Percentiles rank a stretch among this genome's conserved stretches.
phyloP scores from a whole-genome alignment of 53 echinoderm and acorn worm genomes.

The Echinometra lucunter region DNA sequence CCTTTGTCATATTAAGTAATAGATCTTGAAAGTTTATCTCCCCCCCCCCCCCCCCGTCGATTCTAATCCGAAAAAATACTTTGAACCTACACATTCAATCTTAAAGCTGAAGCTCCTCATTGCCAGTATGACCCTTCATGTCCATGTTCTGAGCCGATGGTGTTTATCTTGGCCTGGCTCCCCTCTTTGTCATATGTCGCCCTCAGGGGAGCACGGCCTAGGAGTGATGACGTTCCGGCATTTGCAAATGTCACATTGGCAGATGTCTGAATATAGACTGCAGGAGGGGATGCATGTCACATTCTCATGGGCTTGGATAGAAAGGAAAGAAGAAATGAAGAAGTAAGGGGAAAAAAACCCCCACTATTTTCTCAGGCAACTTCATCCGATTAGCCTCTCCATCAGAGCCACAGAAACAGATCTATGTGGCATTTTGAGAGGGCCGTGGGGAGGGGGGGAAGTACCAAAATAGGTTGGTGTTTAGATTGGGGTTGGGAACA shows the following conservation, averaged over 20 bases:
- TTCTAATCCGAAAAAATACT: too few relatives aligned
- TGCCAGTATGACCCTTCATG: not conserved
- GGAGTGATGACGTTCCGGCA: slow-evolving; percentile 24
- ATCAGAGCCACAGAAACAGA: not conserved
- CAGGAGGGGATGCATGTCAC: not conserved
- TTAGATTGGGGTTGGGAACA: too few relatives aligned
- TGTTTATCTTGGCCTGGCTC: slow-evolving; percentile 25
- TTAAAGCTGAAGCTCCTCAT: not conserved
- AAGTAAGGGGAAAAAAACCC: not conserved
- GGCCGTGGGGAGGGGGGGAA: not conserved
- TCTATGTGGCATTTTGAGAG: not conserved
- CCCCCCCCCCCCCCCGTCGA: too few relatives aligned
- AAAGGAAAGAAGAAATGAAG: not conserved
- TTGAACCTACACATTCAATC: too few relatives aligned
- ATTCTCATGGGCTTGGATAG: not conserved
- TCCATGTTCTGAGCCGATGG: not conserved
- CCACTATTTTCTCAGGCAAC: not conserved
- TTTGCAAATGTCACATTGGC: slow-evolving; percentile 38
- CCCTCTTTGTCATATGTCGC: not conserved
- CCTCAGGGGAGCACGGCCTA: not conserved
- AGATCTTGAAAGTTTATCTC: too few relatives aligned
- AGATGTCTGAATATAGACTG: slow-evolving; percentile 35
- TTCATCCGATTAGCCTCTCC: not conserved
- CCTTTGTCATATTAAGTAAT: too few relatives aligned
- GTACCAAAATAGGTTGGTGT: too few relatives aligned